Percentiles rank a stretch among this genome's conserved stretches.
phyloP scores from a whole-genome alignment of 2,797 vertebrate genomes.

The Megaceryle alcyon region DNA sequence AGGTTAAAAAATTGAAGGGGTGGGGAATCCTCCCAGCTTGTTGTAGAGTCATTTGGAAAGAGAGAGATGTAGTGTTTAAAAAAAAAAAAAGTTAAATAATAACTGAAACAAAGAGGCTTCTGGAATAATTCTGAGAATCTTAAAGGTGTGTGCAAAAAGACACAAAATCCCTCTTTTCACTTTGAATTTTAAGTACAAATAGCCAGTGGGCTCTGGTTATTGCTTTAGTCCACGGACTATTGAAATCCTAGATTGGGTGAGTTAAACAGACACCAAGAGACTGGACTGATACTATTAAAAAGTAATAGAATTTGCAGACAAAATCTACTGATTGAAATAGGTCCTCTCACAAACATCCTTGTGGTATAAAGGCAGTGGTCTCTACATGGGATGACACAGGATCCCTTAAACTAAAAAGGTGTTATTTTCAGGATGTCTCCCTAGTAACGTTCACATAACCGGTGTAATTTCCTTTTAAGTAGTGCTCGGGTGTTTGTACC shows the following conservation, averaged over 20 bases:
- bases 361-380: neutral
- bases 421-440: neutral
- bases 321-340: neutral
- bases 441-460: neutral
- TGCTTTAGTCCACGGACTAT: neutral
- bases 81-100: neutral
- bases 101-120: neutral
- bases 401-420: neutral
- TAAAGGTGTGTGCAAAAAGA: neutral
- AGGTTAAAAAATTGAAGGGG: neutral
- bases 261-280: neutral
- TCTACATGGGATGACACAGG: neutral
- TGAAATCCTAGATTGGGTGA: neutral
- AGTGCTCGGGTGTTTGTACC: neutral
- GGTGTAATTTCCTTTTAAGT: neutral
- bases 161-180: neutral
- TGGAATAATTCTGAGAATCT: neutral
- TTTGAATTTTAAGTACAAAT: neutral
- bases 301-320: neutral
- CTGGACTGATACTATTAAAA: neutral
- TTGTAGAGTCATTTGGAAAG: neutral
- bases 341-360: neutral
- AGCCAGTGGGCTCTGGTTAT: neutral
- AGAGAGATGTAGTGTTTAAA: neutral
- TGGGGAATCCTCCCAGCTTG: neutral